phyloP scores from a whole-genome alignment of 2,113 vertebrate species.

The Erythrocercus mccallii region DNA sequence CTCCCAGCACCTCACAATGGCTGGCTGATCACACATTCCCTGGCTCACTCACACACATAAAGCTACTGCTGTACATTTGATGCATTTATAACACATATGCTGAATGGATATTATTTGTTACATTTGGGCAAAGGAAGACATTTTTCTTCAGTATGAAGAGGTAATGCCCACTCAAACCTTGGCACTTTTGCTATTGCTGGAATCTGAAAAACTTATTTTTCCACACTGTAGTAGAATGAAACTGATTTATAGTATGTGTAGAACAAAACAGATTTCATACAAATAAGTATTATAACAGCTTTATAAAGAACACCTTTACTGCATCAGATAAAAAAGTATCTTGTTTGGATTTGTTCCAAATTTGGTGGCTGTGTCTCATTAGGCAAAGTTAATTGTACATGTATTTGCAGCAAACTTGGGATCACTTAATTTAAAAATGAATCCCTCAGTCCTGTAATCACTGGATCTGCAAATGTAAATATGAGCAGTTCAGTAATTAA shows the following conservation, averaged over 20 bases:
- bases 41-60: conserved; percentile 3
- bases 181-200: rapidly evolving
- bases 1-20: not conserved
- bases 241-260: not conserved
- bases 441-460: not conserved
- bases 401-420: not conserved
- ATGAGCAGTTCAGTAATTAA: not conserved
- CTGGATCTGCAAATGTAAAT: not conserved
- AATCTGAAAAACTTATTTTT: not conserved
- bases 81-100: not conserved
- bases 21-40: not conserved
- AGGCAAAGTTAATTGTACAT: not conserved
- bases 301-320: not conserved
- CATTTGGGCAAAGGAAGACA: not conserved
- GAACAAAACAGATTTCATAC: not conserved
- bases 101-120: not conserved
- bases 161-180: not conserved
- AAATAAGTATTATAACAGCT: not conserved
- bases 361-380: not conserved
- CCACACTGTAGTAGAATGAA: not conserved
- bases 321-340: not conserved
- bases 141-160: not conserved
- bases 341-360: not conserved
- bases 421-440: not conserved
- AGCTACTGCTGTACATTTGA: conserved; percentile 1